A percentile compares a stretch with the other conserved stretches of the same genome.
Conservation (phyloP, 2,888 invertebrate genomes). For the Vesta saturnalis region DNA sequence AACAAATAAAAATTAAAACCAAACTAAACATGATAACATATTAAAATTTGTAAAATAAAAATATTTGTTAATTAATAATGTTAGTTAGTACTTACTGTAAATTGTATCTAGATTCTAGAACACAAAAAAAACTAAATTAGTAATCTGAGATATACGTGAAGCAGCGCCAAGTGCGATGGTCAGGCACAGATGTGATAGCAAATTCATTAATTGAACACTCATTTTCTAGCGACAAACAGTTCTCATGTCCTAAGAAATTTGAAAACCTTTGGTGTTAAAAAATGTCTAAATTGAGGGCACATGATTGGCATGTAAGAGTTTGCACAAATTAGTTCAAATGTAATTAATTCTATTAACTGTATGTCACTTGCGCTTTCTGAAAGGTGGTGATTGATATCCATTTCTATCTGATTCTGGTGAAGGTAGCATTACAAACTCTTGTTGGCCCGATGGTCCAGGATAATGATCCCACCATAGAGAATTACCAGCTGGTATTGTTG, state of each 20-base stretch:
- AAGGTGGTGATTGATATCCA: slow-evolving; percentile 54
- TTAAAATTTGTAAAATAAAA: no score
- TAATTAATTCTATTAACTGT: slow-evolving; percentile 18
- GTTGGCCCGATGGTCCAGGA: slow-evolving; percentile 55
- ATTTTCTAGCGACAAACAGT: slow-evolving; percentile 31
- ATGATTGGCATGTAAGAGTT: slow-evolving; percentile 31
- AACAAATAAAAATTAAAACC: no score
- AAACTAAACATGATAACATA: no score
- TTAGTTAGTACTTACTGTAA: no score
- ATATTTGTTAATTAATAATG: no score
- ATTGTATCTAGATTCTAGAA: no score
- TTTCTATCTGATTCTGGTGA: slow-evolving; percentile 45
- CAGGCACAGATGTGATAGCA: slow-evolving; percentile 51
- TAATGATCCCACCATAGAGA: slow-evolving; percentile 58
- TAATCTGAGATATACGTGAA: slow-evolving; percentile 10
- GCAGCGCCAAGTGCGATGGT: slow-evolving; percentile 44
- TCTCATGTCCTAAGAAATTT: slow-evolving; percentile 34
- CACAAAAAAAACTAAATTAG: background rate
- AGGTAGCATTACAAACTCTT: slow-evolving; percentile 51
- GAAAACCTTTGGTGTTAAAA: slow-evolving; percentile 51
- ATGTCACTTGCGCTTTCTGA: slow-evolving; percentile 59
- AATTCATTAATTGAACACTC: slow-evolving; percentile 29
- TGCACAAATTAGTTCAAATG: slow-evolving; percentile 12
- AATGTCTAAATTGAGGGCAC: slow-evolving; percentile 38
- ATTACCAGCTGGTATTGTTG: slow-evolving; percentile 48